Evolutionary conservation across 2,888 invertebrate species (phyloP), one percentile per base, ranked within the genome.

Genomic region (Drosophila histrio): DNA sequence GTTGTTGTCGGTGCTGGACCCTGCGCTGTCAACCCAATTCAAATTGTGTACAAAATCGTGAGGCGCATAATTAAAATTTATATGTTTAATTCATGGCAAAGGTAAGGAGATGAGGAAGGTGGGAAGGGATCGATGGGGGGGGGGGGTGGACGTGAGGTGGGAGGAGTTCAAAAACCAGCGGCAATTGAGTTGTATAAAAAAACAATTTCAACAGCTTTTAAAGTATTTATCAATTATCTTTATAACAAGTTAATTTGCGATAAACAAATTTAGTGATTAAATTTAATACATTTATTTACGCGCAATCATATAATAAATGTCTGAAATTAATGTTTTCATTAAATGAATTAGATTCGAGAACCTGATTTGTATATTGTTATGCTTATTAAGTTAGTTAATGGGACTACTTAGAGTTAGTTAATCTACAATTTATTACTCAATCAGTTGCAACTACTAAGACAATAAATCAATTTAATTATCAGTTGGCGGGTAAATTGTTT

Each of bases 31-130:
- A 87, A 85, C 84, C 84, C 84, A 87, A 87, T 85, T 85, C 84
- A 85, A 85, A 85, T 85, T 85, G 84, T 85, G 83, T 87, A 82
- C 62, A 79, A 79, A 86, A 85, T 87, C 87, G 84, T 85, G 84
- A 85, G 82, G 36, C 62, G 84, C 85, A 85, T 85, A 87, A 87
- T 85, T 85, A 87, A 84, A 81, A 85, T 87, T 65, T 71, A 82
- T 44, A 52, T 72, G 59, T 70, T 72, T 70, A 74, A 72, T 77
- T 74, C 80, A 80, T 58, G 71, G 61, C 46, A 13, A 52, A 43
- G 38, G 50, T 24, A 5, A 38, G 38, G 24, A 19, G 17, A 26
- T 7, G 32, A 43, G 5, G 38, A 13, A 3, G 7, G n/a, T 3
- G 32, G 28, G 1, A 38, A 13, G 7, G 7, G 3, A n/a, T n/a